phyloP scores from a whole-genome alignment of 1,140 invertebrate genomes.

The Drosophila leontia region DNA sequence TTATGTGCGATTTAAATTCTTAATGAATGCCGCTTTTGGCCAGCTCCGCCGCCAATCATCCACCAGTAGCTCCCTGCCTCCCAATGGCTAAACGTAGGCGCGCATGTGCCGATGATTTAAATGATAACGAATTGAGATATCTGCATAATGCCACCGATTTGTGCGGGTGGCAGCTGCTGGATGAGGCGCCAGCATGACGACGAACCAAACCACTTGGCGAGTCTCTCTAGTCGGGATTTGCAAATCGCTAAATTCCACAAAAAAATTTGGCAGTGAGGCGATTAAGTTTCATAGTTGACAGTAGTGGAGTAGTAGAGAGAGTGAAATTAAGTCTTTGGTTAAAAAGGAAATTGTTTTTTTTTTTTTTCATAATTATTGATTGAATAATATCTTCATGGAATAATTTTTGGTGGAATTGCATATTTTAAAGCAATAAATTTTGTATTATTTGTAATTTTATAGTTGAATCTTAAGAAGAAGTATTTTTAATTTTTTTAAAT shows the following conservation, averaged over 20 bases:
- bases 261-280: background rate
- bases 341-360: background rate
- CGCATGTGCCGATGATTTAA: constrained; percentile 75
- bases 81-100: constrained; percentile 36
- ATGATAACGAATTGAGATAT: constrained; percentile 71
- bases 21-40: constrained; percentile 75
- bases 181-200: constrained; percentile 38
- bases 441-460: too few species aligned
- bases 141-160: constrained; percentile 59
- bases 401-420: background rate
- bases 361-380: background rate
- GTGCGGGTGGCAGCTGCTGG: constrained; percentile 29
- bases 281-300: constrained; percentile 9
- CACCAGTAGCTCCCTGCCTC: constrained; percentile 4
- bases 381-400: background rate
- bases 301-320: constrained; percentile 7
- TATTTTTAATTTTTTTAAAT: too few species aligned
- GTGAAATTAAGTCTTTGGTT: background rate
- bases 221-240: background rate
- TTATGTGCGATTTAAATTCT: constrained; percentile 82
- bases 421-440: background rate
- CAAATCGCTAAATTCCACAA: constrained; percentile 22
- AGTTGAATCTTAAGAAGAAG: too few species aligned
- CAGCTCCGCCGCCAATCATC: constrained; percentile 27
- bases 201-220: constrained; percentile 4